Evolutionary conservation across 2,888 invertebrate species (phyloP).

Genomic region (Plebejus argus): DNA sequence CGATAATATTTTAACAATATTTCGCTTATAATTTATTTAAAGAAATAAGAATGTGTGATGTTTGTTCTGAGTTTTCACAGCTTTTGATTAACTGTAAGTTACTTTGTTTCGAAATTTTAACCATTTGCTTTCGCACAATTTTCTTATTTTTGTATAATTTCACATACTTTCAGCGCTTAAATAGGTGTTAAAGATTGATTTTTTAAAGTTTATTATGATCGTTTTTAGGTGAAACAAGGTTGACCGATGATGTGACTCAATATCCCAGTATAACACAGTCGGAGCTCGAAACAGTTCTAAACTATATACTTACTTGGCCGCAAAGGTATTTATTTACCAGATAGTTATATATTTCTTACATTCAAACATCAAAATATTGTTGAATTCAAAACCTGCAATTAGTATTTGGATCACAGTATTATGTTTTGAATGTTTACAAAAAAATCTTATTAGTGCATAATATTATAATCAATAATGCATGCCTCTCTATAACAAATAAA

Average conservation of each 20-base stretch:
- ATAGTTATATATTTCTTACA: background rate
- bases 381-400: background rate
- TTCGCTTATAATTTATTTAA: conserved; percentile 62
- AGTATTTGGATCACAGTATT: background rate
- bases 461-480: too few relatives aligned
- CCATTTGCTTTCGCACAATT: conserved; percentile 49
- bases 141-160: conserved; percentile 32
- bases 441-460: conserved; percentile 32
- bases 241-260: conserved; percentile 88
- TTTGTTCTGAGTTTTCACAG: conserved; percentile 96
- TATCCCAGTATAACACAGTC: conserved; percentile 87
- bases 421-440: background rate
- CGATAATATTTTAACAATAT: conserved; percentile 73
- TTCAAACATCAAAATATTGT: background rate
- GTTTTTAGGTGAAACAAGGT: conserved; percentile 90
- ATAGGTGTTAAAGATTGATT: background rate
- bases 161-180: background rate
- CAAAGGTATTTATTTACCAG: conserved; percentile 85
- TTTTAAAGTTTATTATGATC: conserved; percentile 48
- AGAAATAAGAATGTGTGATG: conserved; percentile 91
- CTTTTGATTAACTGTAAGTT: conserved; percentile 87
- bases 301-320: conserved; percentile 94
- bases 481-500: conserved; percentile 16
- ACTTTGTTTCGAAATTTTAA: conserved; percentile 74
- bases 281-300: conserved; percentile 91